Evolutionary conservation across 1,140 invertebrate genomes (phyloP).

Genomic region (Sminthurinus signatus): DNA sequence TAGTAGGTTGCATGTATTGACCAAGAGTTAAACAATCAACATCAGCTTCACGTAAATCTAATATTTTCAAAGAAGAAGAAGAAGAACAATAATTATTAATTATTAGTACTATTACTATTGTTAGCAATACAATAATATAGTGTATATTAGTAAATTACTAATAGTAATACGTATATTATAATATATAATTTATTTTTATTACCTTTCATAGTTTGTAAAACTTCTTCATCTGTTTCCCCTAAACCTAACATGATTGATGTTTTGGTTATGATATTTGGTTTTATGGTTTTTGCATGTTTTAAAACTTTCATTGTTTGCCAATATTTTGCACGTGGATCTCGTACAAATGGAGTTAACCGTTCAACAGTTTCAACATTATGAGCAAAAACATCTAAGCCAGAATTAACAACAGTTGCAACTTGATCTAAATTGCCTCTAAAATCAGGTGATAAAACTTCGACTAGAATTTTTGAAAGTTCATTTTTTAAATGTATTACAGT

Average conservation of each 20-base stretch:
- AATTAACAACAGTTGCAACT: conserved; percentile 68
- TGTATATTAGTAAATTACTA: too few species aligned
- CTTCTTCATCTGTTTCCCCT: conserved; percentile 87
- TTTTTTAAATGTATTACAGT: conserved; percentile 65
- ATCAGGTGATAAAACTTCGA: conserved; percentile 96
- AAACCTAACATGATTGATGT: conserved; percentile 98
- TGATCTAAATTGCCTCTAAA: conserved; percentile 76
- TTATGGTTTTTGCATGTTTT: conserved; percentile 68
- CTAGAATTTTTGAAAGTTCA: conserved; percentile 70
- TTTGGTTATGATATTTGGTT: conserved; percentile 84
- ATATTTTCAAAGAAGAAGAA: too few species aligned
- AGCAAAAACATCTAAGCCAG: conserved; percentile 88
- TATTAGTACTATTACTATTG: too few species aligned
- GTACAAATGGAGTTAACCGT: conserved; percentile 75
- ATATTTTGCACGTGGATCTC: conserved; percentile 77
- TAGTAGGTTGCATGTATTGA: conserved; percentile 99
- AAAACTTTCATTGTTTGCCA: conserved; percentile 78
- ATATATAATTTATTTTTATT: conserved; percentile 17
- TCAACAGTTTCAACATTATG: conserved; percentile 95
- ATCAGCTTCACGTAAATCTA: conserved; percentile 65
- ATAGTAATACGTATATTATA: too few species aligned
- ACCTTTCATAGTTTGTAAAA: conserved; percentile 77
- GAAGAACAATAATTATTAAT: too few species aligned
- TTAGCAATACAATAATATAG: too few species aligned
- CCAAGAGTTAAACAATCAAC: conserved; percentile 96